Evolutionary conservation across 1,140 invertebrate species (phyloP), one percentile per base, ranked within the genome.

Genomic region (Drosophila watanabei): DNA sequence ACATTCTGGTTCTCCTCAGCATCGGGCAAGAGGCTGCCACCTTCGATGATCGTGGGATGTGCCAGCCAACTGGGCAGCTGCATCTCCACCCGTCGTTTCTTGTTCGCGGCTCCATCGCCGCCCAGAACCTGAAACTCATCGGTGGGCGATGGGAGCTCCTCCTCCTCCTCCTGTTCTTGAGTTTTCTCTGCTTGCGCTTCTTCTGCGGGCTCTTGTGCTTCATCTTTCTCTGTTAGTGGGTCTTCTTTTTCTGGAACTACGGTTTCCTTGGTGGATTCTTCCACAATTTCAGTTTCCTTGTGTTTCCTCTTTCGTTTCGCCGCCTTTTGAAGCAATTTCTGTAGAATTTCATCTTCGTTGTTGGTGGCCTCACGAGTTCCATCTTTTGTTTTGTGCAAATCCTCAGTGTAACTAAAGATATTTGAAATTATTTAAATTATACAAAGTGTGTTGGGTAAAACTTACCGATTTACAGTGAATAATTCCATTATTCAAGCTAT

Each of bases 41-140:
- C 91, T 13, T 96, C 95, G 52, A 99, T 95, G 28, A 97, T 93
- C 69, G 95, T 95, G 10, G 98, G 98, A 93, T 97, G 95, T 1
- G 96, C 95, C 35, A 99, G 92, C 98, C 98, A 99, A 73, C 96
- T 94, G 24, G 98, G 98, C 49, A 99, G 93, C 20, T 97, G 95
- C 92, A 97, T 94, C 87, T 95, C 95, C 10, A 97, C 95, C 94
- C 94, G 94, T 65, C 93, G 93, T 0, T 82, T 78, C 75, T 94
- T 95, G 37, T 93, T 93, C 35, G 93, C 93, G 64, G 93, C 92
- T 20, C 93, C 94, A 84, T 93, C 93, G 20, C 72, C 92, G 6
- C 94, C 95, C 39, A 95, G 81, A 32, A 95, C 93, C 92, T 95
- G 94, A 68, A 94, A 95, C 51, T 94, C 79, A 59, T 62, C 52